These are phyloP conservation scores for Ptycholaimellus sp. DNA, from an alignment of 2,888 invertebrate species.

Conservation along the genomic window DNA sequence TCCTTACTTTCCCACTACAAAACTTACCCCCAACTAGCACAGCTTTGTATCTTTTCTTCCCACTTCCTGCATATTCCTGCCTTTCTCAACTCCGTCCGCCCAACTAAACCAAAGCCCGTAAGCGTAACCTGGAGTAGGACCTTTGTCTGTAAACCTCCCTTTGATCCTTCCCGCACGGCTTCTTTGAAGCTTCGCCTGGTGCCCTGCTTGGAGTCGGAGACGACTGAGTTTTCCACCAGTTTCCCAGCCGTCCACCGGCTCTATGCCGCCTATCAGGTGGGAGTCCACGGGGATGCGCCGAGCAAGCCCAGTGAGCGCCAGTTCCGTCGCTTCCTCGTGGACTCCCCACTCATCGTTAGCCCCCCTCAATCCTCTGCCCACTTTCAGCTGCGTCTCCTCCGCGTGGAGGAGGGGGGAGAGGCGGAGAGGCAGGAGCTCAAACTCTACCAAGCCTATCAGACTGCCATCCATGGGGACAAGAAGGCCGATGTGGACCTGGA, in stretches of 20 bases:
- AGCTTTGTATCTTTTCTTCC: too few relatives aligned
- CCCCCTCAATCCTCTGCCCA: too few relatives aligned
- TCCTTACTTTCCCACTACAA: too few relatives aligned
- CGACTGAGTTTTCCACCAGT: conserved; percentile 19
- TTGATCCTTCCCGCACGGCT: too few relatives aligned
- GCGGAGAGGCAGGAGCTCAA: conserved; percentile 10
- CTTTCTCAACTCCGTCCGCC: too few relatives aligned
- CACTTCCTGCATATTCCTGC: too few relatives aligned
- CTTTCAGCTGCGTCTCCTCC: conserved; percentile 14
- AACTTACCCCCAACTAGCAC: too few relatives aligned
- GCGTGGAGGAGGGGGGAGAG: conserved; percentile 11
- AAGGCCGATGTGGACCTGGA: conserved; percentile 11
- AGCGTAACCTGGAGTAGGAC: too few relatives aligned
- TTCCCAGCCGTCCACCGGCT: conserved; percentile 34
- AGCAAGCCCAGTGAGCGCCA: conserved; percentile 46
- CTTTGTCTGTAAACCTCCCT: too few relatives aligned
- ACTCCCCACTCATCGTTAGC: conserved; percentile 43
- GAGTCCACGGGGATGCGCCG: conserved; percentile 54
- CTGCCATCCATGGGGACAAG: conserved; percentile 17
- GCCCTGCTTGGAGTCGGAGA: conserved; percentile 24
- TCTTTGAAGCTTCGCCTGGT: conserved; percentile 29
- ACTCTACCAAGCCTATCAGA: conserved; percentile 23
- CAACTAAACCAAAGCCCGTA: too few relatives aligned
- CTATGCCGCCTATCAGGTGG: conserved; percentile 65
- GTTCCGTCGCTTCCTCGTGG: conserved; percentile 57